Percentiles rank a stretch among this genome's conserved stretches.
These are phyloP conservation scores for Sesamia inferens DNA, from an alignment of 2,888 invertebrate species.

Conservation along the genomic window DNA sequence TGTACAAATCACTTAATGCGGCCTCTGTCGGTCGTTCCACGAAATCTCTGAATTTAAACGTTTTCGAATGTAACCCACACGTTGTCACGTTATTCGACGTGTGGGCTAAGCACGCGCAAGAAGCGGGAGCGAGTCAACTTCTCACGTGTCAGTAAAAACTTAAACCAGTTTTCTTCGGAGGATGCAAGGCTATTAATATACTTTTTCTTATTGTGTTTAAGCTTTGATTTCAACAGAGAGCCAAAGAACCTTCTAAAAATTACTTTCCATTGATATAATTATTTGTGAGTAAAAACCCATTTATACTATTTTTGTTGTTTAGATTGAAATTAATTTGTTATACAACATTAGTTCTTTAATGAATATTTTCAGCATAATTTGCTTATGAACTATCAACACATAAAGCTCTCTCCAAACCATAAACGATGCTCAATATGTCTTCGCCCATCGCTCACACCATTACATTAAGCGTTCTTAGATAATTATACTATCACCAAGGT, in stretches of 20 bases:
- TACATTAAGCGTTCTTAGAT: slow-evolving; percentile 77
- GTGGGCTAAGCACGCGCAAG: slow-evolving; percentile 40
- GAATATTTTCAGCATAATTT: background rate
- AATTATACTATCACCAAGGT: slow-evolving; percentile 86
- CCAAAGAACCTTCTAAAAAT: background rate
- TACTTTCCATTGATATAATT: background rate
- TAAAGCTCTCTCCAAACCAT: background rate
- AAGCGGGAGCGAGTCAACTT: slow-evolving; percentile 7
- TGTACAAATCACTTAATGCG: slow-evolving; percentile 80
- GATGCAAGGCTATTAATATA: background rate
- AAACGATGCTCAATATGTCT: slow-evolving; percentile 24
- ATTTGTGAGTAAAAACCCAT: background rate
- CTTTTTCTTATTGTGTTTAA: background rate
- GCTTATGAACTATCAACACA: background rate
- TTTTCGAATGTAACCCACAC: slow-evolving; percentile 79
- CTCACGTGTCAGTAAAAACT: background rate
- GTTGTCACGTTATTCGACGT: slow-evolving; percentile 69
- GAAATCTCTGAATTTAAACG: slow-evolving; percentile 85
- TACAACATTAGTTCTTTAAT: background rate
- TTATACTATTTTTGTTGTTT: background rate
- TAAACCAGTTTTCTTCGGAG: background rate
- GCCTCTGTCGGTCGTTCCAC: slow-evolving; percentile 69
- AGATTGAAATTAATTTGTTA: background rate
- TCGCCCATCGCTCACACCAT: slow-evolving; percentile 56
- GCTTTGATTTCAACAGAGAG: background rate